Evolutionary conservation across 2,888 invertebrate genomes (phyloP).

Genomic region (Sinotaia quadrata): DNA sequence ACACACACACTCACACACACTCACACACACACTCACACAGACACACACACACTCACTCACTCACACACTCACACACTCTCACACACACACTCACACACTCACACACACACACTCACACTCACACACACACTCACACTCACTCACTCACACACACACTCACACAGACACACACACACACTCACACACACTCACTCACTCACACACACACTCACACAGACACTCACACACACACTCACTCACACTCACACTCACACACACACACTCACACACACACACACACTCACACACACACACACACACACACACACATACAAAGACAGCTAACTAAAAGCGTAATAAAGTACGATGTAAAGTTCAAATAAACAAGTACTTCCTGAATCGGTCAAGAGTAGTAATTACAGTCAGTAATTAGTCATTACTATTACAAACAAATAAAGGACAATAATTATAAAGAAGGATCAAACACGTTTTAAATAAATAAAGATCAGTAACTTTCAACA

Average conservation of each 20-base stretch:
- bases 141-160: slow-evolving; percentile 11
- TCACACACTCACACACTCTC: neutral
- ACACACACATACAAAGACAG: no score
- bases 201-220: neutral
- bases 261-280: neutral
- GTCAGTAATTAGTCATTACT: no score
- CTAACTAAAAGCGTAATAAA: neutral
- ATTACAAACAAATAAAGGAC: no score
- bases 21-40: neutral
- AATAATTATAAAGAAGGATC: no score
- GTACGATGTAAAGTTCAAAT: neutral
- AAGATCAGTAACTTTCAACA: no score
- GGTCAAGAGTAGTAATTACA: no score
- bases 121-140: slow-evolving; percentile 20
- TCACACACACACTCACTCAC: neutral
- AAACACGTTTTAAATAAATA: no score
- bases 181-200: neutral
- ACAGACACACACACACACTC: neutral
- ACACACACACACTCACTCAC: slow-evolving; percentile 1
- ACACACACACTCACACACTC: neutral
- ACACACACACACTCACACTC: slow-evolving; percentile 6
- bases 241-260: neutral
- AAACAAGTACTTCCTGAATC: no score
- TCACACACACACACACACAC: neutral
- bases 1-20: slow-evolving; percentile 14